Percentiles rank a stretch among this genome's conserved stretches.
Evolutionary conservation across 2,113 vertebrate genomes (phyloP).

Genomic region (Mola mola): DNA sequence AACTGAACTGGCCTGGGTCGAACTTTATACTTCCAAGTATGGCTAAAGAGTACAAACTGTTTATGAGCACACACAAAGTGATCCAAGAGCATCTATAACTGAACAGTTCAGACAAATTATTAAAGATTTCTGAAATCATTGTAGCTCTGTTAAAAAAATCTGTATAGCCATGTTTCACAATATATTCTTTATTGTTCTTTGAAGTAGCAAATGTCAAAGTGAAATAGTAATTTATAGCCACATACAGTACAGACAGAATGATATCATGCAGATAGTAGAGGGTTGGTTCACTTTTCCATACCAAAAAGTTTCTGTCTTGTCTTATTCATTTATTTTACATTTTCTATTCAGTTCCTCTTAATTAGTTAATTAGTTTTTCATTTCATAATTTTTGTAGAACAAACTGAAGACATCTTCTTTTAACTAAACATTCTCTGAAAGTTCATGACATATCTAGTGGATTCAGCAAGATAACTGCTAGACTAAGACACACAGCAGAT

Average conservation of each 20-base stretch:
- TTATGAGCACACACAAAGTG: too few species aligned
- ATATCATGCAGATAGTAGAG: slow-evolving; percentile 64
- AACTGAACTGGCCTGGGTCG: too few species aligned
- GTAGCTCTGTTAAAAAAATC: background rate
- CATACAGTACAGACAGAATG: slow-evolving; percentile 51
- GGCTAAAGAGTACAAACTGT: too few species aligned
- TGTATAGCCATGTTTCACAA: slow-evolving; percentile 32
- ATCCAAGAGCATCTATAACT: too few species aligned
- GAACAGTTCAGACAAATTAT: too few species aligned
- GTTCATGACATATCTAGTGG: background rate
- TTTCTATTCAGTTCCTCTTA: background rate
- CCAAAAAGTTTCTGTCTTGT: background rate
- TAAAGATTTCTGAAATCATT: too few species aligned
- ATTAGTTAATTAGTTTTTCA: too few species aligned
- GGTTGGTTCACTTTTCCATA: slow-evolving; percentile 6
- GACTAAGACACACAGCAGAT: slow-evolving; percentile 48
- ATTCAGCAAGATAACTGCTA: slow-evolving; percentile 6
- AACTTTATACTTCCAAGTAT: too few species aligned
- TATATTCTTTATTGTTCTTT: slow-evolving; percentile 70
- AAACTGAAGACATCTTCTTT: background rate
- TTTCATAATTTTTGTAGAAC: background rate
- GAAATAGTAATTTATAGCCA: slow-evolving; percentile 60
- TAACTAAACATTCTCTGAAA: background rate
- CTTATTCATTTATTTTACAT: background rate
- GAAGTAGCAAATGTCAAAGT: slow-evolving; percentile 72